These are phyloP conservation scores for Lymantria monacha DNA, from an alignment of 2,888 invertebrate species.

Conservation along the genomic window DNA sequence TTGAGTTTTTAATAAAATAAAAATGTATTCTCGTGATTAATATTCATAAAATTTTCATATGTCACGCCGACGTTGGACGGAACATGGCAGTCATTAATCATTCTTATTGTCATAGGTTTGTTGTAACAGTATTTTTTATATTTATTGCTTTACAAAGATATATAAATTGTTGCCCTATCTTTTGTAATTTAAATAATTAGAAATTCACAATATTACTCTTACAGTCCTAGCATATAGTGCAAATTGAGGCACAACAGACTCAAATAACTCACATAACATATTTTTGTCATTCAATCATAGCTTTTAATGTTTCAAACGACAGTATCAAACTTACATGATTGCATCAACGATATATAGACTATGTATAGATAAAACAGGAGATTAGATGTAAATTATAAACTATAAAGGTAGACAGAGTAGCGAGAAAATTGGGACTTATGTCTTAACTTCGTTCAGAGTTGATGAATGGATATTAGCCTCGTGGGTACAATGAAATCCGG, in stretches of 20 bases:
- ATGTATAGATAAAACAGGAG: too few relatives aligned
- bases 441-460: slow-evolving; percentile 28
- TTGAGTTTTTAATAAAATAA: slow-evolving; percentile 28
- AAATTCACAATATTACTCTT: neutral
- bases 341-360: too few relatives aligned
- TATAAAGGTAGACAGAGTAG: too few relatives aligned
- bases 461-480: slow-evolving; percentile 30
- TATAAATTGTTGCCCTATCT: neutral
- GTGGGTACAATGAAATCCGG: neutral
- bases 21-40: slow-evolving; percentile 36
- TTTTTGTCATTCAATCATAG: too few relatives aligned
- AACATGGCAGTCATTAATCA: slow-evolving; percentile 48
- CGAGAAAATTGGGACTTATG: too few relatives aligned
- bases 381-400: too few relatives aligned
- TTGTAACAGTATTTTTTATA: slow-evolving; percentile 32
- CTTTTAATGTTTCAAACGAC: too few relatives aligned
- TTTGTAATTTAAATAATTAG: slow-evolving; percentile 29
- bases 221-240: too few relatives aligned
- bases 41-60: slow-evolving; percentile 48
- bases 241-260: too few relatives aligned
- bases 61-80: slow-evolving; percentile 39
- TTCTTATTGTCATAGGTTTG: slow-evolving; percentile 45
- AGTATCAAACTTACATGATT: too few relatives aligned
- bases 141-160: slow-evolving; percentile 3
- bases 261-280: too few relatives aligned